Percentiles rank a stretch among this genome's conserved stretches.
Evolutionary conservation across 2,113 vertebrate species (phyloP).

Genomic region (Forbesichthys agassizii): DNA sequence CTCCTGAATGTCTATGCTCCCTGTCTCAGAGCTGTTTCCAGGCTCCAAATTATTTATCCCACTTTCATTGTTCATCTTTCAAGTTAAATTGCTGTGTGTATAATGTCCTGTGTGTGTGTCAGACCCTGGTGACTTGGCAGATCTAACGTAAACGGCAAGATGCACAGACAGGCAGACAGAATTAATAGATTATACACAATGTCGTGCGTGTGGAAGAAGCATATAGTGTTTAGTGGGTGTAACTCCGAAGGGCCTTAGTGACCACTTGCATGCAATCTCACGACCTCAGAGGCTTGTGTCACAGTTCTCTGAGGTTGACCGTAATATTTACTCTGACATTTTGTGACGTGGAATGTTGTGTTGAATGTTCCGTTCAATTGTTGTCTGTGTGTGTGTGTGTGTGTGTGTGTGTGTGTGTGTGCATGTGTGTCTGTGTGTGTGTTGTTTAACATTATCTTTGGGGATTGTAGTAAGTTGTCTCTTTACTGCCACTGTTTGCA

Average conservation of each 20-base stretch:
- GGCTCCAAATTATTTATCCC: too few species aligned
- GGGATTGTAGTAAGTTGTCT: too few species aligned
- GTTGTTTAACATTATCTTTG: background rate
- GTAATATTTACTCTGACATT: background rate
- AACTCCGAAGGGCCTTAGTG: too few species aligned
- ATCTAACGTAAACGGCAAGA: constrained; percentile 38
- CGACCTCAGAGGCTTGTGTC: too few species aligned
- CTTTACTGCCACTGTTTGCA: too few species aligned
- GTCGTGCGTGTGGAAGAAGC: too few species aligned
- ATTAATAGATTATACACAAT: too few species aligned
- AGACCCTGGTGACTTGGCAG: constrained; percentile 36
- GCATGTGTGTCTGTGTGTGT: background rate
- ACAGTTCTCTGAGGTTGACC: too few species aligned
- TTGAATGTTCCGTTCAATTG: too few species aligned
- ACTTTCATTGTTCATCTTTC: too few species aligned
- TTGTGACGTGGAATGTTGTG: background rate
- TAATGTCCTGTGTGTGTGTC: constrained; percentile 33
- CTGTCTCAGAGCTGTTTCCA: constrained; percentile 15
- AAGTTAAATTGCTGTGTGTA: constrained; percentile 31
- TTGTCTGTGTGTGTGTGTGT: background rate
- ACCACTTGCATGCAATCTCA: too few species aligned
- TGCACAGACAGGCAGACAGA: constrained; percentile 16
- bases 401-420: background rate
- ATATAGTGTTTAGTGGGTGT: too few species aligned
- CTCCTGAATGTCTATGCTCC: background rate